phyloP scores from a whole-genome alignment of 2,113 vertebrate genomes.

The Urocolius indicus region DNA sequence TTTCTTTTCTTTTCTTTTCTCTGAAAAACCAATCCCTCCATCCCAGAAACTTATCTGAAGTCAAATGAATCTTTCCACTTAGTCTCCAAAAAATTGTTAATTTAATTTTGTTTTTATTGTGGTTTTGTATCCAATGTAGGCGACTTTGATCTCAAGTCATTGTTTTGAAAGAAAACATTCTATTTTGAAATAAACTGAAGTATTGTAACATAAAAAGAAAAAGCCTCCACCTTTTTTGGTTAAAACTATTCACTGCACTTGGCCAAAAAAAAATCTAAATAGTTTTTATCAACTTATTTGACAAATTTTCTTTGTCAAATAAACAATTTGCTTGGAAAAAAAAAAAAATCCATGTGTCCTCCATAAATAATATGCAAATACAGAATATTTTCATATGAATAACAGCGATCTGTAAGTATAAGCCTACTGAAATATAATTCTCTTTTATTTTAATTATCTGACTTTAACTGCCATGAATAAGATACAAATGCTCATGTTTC shows the following conservation, averaged over 20 bases:
- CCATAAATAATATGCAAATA: neutral
- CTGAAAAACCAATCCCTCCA: neutral
- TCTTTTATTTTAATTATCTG: neutral
- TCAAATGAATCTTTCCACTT: slow-evolving; percentile 35
- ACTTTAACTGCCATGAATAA: neutral
- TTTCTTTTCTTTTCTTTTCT: neutral
- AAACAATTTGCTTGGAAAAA: neutral
- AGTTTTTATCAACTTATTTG: slow-evolving; percentile 20
- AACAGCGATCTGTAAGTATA: neutral
- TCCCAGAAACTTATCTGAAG: slow-evolving; percentile 32
- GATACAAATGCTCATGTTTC: neutral
- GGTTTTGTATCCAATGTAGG: slow-evolving; percentile 17
- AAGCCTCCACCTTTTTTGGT: neutral
- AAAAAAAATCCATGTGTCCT: neutral
- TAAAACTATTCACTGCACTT: neutral
- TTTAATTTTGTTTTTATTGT: slow-evolving; percentile 44
- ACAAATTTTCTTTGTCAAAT: neutral
- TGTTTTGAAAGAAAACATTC: slow-evolving; percentile 58
- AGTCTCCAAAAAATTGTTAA: slow-evolving; percentile 15
- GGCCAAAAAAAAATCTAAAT: neutral
- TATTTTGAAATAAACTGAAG: slow-evolving; percentile 43
- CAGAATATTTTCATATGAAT: neutral
- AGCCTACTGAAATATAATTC: neutral
- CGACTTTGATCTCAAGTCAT: slow-evolving; percentile 57
- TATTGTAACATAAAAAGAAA: slow-evolving; percentile 42